Base-by-base conservation (phyloP, 2,797 vertebrate species). In the Sarcoramphus papa region DNA sequence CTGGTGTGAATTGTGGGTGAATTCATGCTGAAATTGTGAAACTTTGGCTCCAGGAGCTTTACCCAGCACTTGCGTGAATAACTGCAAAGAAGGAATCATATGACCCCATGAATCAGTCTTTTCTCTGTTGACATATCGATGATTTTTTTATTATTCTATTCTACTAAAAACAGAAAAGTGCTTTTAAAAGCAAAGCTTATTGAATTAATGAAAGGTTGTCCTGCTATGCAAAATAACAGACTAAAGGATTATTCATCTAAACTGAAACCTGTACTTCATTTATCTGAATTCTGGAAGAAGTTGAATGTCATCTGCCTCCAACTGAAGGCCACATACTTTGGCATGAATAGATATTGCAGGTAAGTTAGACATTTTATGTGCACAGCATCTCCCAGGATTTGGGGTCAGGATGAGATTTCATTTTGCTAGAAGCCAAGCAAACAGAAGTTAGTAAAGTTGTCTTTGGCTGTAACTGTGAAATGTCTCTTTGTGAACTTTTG, bases 111-210 rank as follows among this genome's bases (percentile, higher is more conserved):
- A 94, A 92, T 90, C 74, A 60, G 50, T 74, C 63, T 88, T 51
- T 93, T 83, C 59, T 88, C 81, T 96, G 89, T 81, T 96, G 87
- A 92, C 27, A 25, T 56, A 94, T 60, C 59, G 81, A 41, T 60
- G 22, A 75, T 51, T 87, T 94, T 96, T 92, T 83, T 95, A 90
- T 95, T 94, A 85, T 97, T 87, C 56, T 89, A 41, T 91, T 91
- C 78, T 78, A 94, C 28, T 91, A 65, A 91, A 95, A 97, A 69
- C 82, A 94, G 65, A 73, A 41, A 67, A 79, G 67, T 56, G 62
- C 65, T 92, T 93, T 73, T 76, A 91, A 92, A 93, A 95, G 87
- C 84, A 88, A 89, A 85, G 50, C 62, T 88, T 95, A 91, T 64
- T 59, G 80, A 89, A 79, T 85, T 92, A 91, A 88, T 63, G 27